Percentiles rank a stretch among this genome's conserved stretches.
Evolutionary conservation across 2,113 vertebrate species (phyloP).

Genomic region (Zingel zingel): DNA sequence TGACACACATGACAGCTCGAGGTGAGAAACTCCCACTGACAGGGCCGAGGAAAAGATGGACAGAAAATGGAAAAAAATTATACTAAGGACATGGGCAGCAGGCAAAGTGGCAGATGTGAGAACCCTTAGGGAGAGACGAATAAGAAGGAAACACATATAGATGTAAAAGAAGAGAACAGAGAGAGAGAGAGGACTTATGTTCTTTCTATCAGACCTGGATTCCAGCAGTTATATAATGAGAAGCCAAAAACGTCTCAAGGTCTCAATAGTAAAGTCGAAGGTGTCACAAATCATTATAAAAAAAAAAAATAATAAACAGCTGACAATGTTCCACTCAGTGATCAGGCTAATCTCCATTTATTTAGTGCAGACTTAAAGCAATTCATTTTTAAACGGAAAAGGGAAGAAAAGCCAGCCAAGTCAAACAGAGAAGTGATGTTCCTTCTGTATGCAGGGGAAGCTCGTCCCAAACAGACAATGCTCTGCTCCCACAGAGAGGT

Average conservation of each 20-base stretch:
- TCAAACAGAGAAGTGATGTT: conserved; percentile 7
- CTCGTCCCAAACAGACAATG: background rate
- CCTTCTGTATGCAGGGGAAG: conserved; percentile 46
- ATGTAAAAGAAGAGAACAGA: conserved; percentile 10
- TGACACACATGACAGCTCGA: conserved; percentile 52
- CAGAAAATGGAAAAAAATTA: conserved; percentile 8
- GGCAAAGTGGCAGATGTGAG: conserved; percentile 10
- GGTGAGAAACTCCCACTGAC: conserved; percentile 47
- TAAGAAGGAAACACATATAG: conserved; percentile 14
- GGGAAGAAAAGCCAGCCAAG: conserved; percentile 2
- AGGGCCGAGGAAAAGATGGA: conserved; percentile 19
- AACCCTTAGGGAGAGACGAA: conserved; percentile 5
- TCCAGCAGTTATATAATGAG: conserved; percentile 38
- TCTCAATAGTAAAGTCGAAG: conserved; percentile 48
- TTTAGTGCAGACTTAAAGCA: conserved; percentile 9
- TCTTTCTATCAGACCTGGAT: conserved; percentile 2
- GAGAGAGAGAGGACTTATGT: background rate
- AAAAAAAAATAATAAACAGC: background rate
- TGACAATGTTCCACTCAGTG: conserved; percentile 29
- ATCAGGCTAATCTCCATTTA: conserved; percentile 37
- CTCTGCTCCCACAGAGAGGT: conserved; percentile 25
- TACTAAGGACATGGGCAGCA: conserved; percentile 8
- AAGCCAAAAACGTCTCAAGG: conserved; percentile 35
- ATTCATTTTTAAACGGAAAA: background rate
- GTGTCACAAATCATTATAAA: background rate